Base-by-base conservation (phyloP, 2,888 invertebrate genomes). In the Neoaliturus tenellus region DNA sequence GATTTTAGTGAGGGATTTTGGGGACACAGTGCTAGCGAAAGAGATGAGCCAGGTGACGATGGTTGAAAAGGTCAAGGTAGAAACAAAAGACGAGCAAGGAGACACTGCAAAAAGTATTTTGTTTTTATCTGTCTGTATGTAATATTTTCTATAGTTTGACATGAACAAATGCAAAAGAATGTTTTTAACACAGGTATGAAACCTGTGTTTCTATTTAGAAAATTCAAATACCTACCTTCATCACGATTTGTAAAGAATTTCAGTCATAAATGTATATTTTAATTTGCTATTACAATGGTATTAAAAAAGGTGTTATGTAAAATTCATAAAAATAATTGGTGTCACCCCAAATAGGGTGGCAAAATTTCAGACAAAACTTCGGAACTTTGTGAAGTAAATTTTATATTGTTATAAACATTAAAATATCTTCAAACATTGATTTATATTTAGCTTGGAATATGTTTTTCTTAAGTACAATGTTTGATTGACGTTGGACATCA, bases 391-490 rank as follows among this genome's bases (percentile, higher is more conserved):
- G 25, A 58, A 3, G 28, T 58, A 3, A 28, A 28, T 31, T 67
- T 28, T 17, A 31, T 14, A 17, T 1, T 31, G 31, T 14, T 67
- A 67, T n/a, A 31, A 67, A 67, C 23, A 31, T 31, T 3, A 35
- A 33, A 67, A 67, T 67, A 67, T 67, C 67, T 67, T 67, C 31
- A 67, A 23, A 31, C 67, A 67, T n/a, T 23, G 67, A 20, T 67
- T 4, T 31, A 28, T 67, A 3, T 12, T 67, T 67, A 31, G 67
- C 31, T 35, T 31, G 31, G 14, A 31, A 67, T 67, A 14, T 67
- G 0, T 31, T 5, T 67, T n/a, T 31, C 33, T 67, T 3, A 31
- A 33, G n/a, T 67, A 55, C 20, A 20, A 20, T 23, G 20, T 35
- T 67, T 35, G 23, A 31, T 67, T 67, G 31, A 17, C 67, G 17